Percentiles rank a stretch among this genome's conserved stretches.
Conservation (phyloP, 2,888 invertebrate genomes). For the Pimpla rufipes region DNA sequence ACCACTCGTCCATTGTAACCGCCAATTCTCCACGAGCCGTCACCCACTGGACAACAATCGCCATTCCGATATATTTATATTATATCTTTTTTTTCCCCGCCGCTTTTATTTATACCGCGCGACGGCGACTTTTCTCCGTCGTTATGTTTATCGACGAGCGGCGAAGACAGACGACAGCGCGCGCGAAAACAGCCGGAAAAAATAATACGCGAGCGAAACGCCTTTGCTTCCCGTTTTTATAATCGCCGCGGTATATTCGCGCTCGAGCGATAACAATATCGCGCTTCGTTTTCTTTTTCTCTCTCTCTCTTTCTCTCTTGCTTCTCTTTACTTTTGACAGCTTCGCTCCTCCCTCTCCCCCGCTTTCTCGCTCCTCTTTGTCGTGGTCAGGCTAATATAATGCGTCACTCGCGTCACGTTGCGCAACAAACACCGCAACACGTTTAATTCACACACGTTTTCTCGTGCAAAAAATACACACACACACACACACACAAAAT, state of each 20-base stretch:
- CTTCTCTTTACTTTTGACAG: background rate
- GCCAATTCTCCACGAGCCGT: conserved; percentile 67
- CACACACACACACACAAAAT: background rate
- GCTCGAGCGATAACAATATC: conserved; percentile 40
- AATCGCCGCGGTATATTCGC: conserved; percentile 18
- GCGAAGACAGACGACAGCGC: background rate
- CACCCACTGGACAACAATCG: conserved; percentile 70
- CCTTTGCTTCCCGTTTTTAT: conserved; percentile 15
- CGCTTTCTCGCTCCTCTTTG: background rate
- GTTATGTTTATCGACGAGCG: background rate
- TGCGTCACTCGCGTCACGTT: conserved; percentile 37
- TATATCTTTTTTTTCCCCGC: background rate
- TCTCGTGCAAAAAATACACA: conserved; percentile 3
- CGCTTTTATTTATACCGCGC: background rate
- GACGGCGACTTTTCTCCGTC: background rate
- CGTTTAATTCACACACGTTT: conserved; percentile 20
- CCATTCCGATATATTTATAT: conserved; percentile 54
- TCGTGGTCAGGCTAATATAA: background rate
- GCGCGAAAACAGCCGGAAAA: conserved; percentile 12
- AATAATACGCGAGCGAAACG: conserved; percentile 15
- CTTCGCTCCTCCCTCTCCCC: background rate
- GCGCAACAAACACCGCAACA: conserved; percentile 5
- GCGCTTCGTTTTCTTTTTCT: conserved; percentile 6
- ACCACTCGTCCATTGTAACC: conserved; percentile 68
- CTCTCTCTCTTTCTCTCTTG: conserved; percentile 8